phyloP scores from a whole-genome alignment of 2,888 invertebrate species.

The Osedax frankpressi region DNA sequence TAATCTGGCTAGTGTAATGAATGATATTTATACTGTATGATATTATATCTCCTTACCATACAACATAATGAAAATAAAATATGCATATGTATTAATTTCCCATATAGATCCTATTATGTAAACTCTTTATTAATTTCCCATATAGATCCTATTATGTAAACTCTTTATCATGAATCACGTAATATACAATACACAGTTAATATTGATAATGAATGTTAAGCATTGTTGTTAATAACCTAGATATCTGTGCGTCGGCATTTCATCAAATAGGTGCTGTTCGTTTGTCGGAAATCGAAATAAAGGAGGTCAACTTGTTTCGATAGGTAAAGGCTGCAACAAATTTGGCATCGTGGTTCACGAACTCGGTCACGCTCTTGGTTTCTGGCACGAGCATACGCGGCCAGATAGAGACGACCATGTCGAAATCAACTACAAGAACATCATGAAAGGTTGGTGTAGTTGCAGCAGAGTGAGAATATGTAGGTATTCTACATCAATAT shows the following conservation, averaged over 20 bases:
- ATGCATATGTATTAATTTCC: no score
- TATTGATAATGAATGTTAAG: background rate
- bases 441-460: no score
- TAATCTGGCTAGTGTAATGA: no score
- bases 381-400: slow-evolving; percentile 97
- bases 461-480: no score
- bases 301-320: slow-evolving; percentile 78
- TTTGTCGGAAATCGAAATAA: slow-evolving; percentile 94
- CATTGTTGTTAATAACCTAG: background rate
- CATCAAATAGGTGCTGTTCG: slow-evolving; percentile 73
- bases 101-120: no score
- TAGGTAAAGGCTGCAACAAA: slow-evolving; percentile 96
- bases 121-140: no score
- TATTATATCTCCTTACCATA: no score
- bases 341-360: slow-evolving; percentile 97
- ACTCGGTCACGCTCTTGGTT: slow-evolving; percentile 86
- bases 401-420: slow-evolving; percentile 92
- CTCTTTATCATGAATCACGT: background rate
- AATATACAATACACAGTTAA: background rate
- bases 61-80: no score
- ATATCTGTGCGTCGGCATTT: background rate
- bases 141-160: no score
- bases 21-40: no score
- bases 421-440: slow-evolving; percentile 87
- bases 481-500: no score